Evolutionary conservation across 1,140 invertebrate genomes (phyloP).

Genomic region (Brachionus calyciflorus): DNA sequence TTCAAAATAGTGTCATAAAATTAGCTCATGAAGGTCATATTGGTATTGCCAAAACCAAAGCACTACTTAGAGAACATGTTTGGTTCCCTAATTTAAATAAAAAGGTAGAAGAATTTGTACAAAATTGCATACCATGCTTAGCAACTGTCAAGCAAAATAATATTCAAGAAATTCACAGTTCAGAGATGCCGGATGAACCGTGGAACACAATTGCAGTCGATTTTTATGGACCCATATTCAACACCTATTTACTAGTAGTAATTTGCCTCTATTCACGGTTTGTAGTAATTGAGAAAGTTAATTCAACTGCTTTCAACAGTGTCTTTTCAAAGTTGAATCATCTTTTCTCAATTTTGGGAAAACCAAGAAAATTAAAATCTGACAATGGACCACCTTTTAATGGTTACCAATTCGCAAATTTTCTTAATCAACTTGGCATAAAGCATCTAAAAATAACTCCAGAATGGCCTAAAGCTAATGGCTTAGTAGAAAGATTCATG

Average conservation of each 20-base stretch:
- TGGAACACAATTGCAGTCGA: conserved; percentile 51
- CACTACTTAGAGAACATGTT: conserved; percentile 48
- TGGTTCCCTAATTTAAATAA: conserved; percentile 48
- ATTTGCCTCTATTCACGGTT: conserved; percentile 52
- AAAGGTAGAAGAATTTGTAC: conserved; percentile 47
- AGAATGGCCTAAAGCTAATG: conserved; percentile 47
- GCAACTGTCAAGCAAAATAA: no score
- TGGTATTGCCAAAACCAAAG: conserved; percentile 50
- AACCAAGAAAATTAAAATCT: conserved; percentile 46
- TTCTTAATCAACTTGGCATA: conserved; percentile 43
- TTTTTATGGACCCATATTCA: conserved; percentile 52
- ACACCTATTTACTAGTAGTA: conserved; percentile 51
- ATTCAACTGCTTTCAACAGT: conserved; percentile 46
- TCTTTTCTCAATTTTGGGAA: conserved; percentile 48
- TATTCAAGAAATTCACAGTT: conserved; percentile 49
- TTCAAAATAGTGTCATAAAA: conserved; percentile 47
- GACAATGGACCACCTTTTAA: conserved; percentile 49
- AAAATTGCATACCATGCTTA: conserved; percentile 49
- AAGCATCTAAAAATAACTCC: conserved; percentile 49
- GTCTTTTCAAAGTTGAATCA: conserved; percentile 35
- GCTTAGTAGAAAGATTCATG: conserved; percentile 47
- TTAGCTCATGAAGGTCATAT: conserved; percentile 48
- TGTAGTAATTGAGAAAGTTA: conserved; percentile 50
- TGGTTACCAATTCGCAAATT: conserved; percentile 46
- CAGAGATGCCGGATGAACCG: conserved; percentile 48